Evolutionary conservation across 2,113 vertebrate species (phyloP), one percentile per base, ranked within the genome.

Genomic region (Pontoporia blainvillei): DNA sequence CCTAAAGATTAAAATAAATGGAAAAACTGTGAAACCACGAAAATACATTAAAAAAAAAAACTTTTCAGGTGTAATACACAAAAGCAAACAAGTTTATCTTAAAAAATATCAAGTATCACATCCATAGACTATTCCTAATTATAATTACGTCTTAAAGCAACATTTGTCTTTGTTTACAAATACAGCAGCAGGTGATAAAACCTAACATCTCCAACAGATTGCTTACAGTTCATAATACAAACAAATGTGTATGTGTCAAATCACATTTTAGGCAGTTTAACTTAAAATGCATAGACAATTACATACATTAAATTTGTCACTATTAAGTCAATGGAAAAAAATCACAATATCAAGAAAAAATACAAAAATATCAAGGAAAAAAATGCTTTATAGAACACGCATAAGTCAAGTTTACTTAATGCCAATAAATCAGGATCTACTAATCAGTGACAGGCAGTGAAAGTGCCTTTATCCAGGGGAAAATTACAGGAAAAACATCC

Each of bases 31-130:
- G 89, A 98, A 87, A 97, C 98, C 98, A 98, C 98, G 98, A 99
- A 99, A 99, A 99, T 98, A 99, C 98, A 97, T 98, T 98, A 98
- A 97, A 96, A 79, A 92, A 96, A 78, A 93, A 97, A 95, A 86
- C 98, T 98, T 96, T 96, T 92, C 95, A 90, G 95, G 97, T 98
- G 97, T 98, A 98, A 98, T 98, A 98, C 98, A 99, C 98, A 98
- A 98, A 99, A 98, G 98, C 98, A 98, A 98, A 99, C 98, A 98
- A 98, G 96, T 97, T 96, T 98, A 98, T 98, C 98, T 98, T 98
- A 96, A 98, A 98, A 99, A 99, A 99, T 98, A 99, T 98, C 98
- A 98, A 98, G 98, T 98, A 98, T 98, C 98, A 98, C 98, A 98
- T 98, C 98, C 98, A 98, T 98, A 98, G 97, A 97, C 98, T 98